These are phyloP conservation scores for Anguilla marmorata DNA, from an alignment of 2,797 vertebrate genomes.

Conservation along the genomic window DNA sequence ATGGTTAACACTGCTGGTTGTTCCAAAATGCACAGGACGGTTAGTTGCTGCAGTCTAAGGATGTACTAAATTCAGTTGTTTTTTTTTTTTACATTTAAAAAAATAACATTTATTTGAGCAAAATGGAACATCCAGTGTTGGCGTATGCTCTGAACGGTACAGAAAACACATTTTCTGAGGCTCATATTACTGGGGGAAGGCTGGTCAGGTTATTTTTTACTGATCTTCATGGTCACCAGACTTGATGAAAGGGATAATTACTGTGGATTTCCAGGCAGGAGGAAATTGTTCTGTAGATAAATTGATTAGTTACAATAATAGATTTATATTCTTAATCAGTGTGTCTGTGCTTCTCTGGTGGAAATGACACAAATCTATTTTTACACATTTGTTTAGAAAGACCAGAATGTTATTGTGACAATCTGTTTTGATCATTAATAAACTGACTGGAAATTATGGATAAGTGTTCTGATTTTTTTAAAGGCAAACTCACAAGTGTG, in stretches of 20 bases:
- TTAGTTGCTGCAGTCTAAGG: background rate
- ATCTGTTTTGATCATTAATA: background rate
- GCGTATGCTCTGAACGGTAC: background rate
- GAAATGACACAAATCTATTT: background rate
- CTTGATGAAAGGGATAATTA: background rate
- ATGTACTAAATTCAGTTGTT: background rate
- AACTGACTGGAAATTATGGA: too few relatives aligned
- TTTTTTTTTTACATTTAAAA: background rate
- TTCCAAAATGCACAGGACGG: background rate
- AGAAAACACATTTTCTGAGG: background rate
- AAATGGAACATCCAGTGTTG: background rate
- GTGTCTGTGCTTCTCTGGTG: background rate
- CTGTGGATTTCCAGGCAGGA: constrained; percentile 10
- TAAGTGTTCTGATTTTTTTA: too few relatives aligned
- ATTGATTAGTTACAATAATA: background rate
- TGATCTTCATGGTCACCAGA: background rate
- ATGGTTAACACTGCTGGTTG: background rate
- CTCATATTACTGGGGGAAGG: background rate
- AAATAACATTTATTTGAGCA: background rate
- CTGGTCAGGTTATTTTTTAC: background rate
- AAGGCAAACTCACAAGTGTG: too few relatives aligned
- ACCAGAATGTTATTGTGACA: background rate
- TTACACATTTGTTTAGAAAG: background rate
- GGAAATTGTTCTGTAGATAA: constrained; percentile 16
- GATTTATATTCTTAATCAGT: background rate